Evolutionary conservation across 1,140 invertebrate genomes (phyloP).

Genomic region (Alviniconcha marisindica): DNA sequence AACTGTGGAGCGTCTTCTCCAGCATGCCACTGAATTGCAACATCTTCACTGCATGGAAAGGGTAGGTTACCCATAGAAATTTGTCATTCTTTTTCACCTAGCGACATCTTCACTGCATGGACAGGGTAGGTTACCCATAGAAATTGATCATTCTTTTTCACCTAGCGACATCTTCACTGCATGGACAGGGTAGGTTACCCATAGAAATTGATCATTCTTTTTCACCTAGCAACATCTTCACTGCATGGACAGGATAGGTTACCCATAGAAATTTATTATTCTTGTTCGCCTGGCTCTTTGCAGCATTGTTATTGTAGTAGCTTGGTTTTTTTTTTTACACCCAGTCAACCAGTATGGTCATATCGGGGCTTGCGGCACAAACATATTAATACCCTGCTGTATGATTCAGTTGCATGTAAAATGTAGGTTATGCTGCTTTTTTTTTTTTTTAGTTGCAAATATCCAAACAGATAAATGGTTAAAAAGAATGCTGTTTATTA

Average conservation of each 20-base stretch:
- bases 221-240: background rate
- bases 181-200: background rate
- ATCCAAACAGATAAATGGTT: no score
- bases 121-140: background rate
- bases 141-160: background rate
- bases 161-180: background rate
- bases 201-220: background rate
- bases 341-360: no score
- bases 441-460: no score
- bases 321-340: no score
- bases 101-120: background rate
- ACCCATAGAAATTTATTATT: background rate
- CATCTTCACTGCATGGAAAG: background rate
- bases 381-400: no score
- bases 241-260: background rate
- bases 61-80: background rate
- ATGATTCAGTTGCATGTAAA: no score
- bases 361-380: no score
- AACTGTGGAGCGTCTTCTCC: conserved; percentile 5
- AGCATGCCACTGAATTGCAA: conserved; percentile 22
- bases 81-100: background rate
- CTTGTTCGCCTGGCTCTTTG: no score
- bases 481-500: no score
- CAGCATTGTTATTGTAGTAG: no score
- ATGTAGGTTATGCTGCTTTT: no score